Evolutionary conservation across 2,888 invertebrate species (phyloP).

Genomic region (Idaea straminata): DNA sequence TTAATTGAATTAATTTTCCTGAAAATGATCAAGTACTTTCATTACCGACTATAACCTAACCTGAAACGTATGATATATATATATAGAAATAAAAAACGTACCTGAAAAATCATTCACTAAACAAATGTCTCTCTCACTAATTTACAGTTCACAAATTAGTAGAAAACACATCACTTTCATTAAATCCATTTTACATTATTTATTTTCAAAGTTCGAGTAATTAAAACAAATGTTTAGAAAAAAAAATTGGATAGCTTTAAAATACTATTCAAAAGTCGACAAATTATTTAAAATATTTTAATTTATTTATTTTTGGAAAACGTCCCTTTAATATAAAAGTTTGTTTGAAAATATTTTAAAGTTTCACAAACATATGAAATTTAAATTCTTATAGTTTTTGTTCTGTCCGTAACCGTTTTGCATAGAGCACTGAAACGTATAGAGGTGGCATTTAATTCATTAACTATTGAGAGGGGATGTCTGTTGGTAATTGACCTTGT

Average conservation of each 20-base stretch:
- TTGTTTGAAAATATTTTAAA: background rate
- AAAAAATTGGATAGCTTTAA: background rate
- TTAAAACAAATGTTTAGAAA: background rate
- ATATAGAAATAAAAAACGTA: no score
- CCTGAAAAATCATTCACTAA: background rate
- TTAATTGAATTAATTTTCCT: no score
- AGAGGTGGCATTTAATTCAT: slow-evolving; percentile 28
- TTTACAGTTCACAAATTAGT: slow-evolving; percentile 17
- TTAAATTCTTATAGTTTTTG: slow-evolving; percentile 18
- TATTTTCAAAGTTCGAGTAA: slow-evolving; percentile 25
- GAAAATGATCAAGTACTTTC: no score
- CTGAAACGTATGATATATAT: no score
- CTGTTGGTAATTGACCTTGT: slow-evolving; percentile 23
- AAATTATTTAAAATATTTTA: background rate
- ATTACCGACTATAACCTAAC: no score
- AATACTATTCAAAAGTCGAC: background rate
- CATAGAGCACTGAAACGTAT: slow-evolving; percentile 37
- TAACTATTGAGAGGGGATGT: slow-evolving; percentile 27
- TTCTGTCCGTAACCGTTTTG: slow-evolving; percentile 26
- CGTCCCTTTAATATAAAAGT: background rate
- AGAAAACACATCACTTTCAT: slow-evolving; percentile 8
- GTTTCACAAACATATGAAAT: slow-evolving; percentile 3
- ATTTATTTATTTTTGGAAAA: background rate
- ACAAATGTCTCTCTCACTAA: slow-evolving; percentile 10
- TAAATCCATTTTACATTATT: slow-evolving; percentile 6